Conservation (phyloP, 2,113 vertebrate genomes). For the Pachycephala philippinensis region DNA sequence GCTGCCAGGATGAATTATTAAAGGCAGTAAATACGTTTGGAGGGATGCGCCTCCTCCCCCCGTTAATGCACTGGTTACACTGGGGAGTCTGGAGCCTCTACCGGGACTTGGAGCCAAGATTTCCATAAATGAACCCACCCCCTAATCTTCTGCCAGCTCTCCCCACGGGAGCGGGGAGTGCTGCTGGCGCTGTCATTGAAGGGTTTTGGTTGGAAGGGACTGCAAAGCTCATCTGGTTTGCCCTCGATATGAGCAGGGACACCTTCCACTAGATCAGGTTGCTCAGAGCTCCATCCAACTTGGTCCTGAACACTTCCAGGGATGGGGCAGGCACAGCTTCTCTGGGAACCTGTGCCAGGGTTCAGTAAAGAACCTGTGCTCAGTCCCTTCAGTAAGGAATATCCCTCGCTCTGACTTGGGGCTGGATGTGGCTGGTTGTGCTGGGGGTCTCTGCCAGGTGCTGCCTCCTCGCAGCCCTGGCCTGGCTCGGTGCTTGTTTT, state of each 20-base stretch:
- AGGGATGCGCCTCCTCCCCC: neutral
- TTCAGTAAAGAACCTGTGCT: too few relatives aligned
- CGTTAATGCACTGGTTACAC: neutral
- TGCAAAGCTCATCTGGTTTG: too few relatives aligned
- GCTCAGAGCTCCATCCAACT: neutral
- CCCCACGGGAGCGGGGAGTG: rapidly evolving
- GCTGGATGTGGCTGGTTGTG: rapidly evolving
- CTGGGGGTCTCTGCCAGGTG: neutral
- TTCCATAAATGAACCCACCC: neutral
- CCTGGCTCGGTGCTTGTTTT: neutral
- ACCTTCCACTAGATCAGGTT: neutral
- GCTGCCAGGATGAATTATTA: constrained; percentile 58
- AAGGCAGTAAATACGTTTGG: constrained; percentile 5
- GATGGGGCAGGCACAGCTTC: neutral
- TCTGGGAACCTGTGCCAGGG: neutral
- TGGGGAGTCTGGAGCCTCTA: neutral
- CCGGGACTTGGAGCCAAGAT: neutral
- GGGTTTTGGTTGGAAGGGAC: neutral
- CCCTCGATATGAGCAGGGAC: neutral
- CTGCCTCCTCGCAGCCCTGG: rapidly evolving
- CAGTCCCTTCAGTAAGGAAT: rapidly evolving
- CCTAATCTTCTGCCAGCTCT: neutral
- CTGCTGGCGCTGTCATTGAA: rapidly evolving
- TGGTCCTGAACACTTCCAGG: neutral
- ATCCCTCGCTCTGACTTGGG: rapidly evolving